Conservation (phyloP, 2,797 vertebrate species). For the Clangula hyemalis region DNA sequence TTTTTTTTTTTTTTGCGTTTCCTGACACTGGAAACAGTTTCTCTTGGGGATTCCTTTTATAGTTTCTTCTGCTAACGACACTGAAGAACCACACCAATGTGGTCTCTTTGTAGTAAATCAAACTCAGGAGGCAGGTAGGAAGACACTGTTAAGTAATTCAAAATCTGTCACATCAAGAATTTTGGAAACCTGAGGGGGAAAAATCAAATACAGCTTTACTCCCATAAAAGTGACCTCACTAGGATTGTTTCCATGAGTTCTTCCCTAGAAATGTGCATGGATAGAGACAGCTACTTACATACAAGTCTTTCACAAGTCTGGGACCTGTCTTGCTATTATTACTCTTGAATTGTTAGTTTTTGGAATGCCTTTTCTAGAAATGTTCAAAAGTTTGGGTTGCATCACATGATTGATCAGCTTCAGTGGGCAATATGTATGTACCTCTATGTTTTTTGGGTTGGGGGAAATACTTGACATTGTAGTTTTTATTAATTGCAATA, state of each 20-base stretch:
- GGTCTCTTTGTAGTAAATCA: constrained; percentile 79
- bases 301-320: not conserved
- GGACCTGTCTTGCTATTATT: not conserved
- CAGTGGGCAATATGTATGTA: not conserved
- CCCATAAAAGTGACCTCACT: not conserved
- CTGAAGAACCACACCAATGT: constrained; percentile 70
- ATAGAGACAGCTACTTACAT: not conserved
- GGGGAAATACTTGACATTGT: not conserved
- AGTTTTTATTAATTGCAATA: not conserved
- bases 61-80: constrained; percentile 78
- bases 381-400: not conserved
- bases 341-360: not conserved
- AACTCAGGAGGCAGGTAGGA: constrained; percentile 59
- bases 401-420: not conserved
- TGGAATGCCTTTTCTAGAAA: not conserved
- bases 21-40: constrained; percentile 80
- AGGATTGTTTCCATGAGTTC: not conserved
- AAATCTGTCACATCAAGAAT: constrained; percentile 35
- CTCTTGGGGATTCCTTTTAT: constrained; percentile 80
- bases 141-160: constrained; percentile 65
- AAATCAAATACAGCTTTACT: constrained; percentile 8
- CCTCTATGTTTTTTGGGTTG: not conserved
- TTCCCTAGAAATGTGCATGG: not conserved
- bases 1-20: constrained; percentile 58
- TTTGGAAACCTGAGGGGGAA: not conserved